A percentile compares a stretch with the other conserved stretches of the same genome.
Evolutionary conservation across 2,797 vertebrate genomes (phyloP).

Genomic region (Etheostoma perlongum): DNA sequence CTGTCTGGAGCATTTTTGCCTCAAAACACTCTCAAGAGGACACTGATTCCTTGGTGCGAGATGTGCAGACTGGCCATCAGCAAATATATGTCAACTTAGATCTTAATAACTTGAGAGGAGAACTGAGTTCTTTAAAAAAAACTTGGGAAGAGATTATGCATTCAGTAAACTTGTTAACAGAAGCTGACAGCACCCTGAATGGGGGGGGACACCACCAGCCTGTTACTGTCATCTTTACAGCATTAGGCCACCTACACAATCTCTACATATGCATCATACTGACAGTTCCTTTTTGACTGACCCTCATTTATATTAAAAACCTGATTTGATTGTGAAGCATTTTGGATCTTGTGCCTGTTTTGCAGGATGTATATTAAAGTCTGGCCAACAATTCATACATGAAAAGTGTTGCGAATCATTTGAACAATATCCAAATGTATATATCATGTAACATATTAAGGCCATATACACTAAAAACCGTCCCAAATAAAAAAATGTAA

Average conservation of each 20-base stretch:
- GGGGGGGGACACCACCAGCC: conserved; percentile 26
- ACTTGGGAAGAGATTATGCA: conserved; percentile 55
- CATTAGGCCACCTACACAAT: conserved; percentile 63
- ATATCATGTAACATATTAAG: background rate
- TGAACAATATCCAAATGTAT: background rate
- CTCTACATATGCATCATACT: conserved; percentile 28
- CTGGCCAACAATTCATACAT: no score
- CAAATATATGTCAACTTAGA: conserved; percentile 62
- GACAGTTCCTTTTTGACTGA: conserved; percentile 62
- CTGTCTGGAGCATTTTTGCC: conserved; percentile 31
- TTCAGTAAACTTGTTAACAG: conserved; percentile 69
- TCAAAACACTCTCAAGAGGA: conserved; percentile 41
- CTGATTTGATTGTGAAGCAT: conserved; percentile 19
- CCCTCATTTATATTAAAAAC: conserved; percentile 45
- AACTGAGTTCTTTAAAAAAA: conserved; percentile 66
- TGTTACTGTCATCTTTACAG: conserved; percentile 60
- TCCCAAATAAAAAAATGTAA: background rate
- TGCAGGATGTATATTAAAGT: background rate
- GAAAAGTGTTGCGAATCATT: background rate
- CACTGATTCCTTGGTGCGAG: conserved; percentile 41
- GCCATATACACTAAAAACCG: background rate
- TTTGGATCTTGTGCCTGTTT: conserved; percentile 8
- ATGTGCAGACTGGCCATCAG: conserved; percentile 59
- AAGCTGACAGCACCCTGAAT: conserved; percentile 68
- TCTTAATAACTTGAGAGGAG: conserved; percentile 51